A percentile compares a stretch with the other conserved stretches of the same genome.
These are phyloP conservation scores for Brenthis ino DNA, from an alignment of 2,888 invertebrate genomes.

Conservation along the genomic window DNA sequence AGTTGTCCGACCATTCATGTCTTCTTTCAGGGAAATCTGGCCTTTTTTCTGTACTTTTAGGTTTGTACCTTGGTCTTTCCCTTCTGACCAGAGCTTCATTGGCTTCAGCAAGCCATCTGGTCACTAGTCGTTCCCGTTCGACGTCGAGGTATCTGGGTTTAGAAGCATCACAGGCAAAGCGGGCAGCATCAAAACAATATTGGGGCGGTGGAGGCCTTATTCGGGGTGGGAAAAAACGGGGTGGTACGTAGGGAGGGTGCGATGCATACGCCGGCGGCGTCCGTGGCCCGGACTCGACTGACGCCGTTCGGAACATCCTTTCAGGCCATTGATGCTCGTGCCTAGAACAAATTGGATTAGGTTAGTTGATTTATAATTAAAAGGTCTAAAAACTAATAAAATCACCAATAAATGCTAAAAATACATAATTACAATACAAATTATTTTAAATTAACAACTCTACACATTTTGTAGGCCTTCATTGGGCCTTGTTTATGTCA, in stretches of 20 bases:
- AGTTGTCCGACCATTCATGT: slow-evolving; percentile 76
- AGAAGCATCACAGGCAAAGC: slow-evolving; percentile 78
- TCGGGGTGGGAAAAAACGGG: slow-evolving; percentile 74
- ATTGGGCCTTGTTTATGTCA: too few relatives aligned
- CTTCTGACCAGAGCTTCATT: slow-evolving; percentile 74
- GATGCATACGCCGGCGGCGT: slow-evolving; percentile 79
- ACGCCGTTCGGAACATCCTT: slow-evolving; percentile 78
- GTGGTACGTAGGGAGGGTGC: slow-evolving; percentile 72
- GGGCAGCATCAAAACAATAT: slow-evolving; percentile 79
- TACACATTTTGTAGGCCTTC: too few relatives aligned
- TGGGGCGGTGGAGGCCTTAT: slow-evolving; percentile 76
- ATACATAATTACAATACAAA: too few relatives aligned
- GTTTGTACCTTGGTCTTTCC: slow-evolving; percentile 73
- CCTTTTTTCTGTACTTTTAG: slow-evolving; percentile 74
- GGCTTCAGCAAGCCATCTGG: slow-evolving; percentile 78
- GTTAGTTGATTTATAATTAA: too few relatives aligned
- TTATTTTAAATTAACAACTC: too few relatives aligned
- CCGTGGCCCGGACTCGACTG: slow-evolving; percentile 78
- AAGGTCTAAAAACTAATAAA: too few relatives aligned
- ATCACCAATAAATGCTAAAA: too few relatives aligned
- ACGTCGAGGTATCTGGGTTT: slow-evolving; percentile 77
- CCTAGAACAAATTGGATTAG: slow-evolving; percentile 55
- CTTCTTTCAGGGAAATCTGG: slow-evolving; percentile 72
- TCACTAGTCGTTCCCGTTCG: slow-evolving; percentile 74
- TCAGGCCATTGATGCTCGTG: slow-evolving; percentile 74